These are phyloP conservation scores for Eristalis pertinax DNA, from an alignment of 2,888 invertebrate genomes.

Conservation along the genomic window DNA sequence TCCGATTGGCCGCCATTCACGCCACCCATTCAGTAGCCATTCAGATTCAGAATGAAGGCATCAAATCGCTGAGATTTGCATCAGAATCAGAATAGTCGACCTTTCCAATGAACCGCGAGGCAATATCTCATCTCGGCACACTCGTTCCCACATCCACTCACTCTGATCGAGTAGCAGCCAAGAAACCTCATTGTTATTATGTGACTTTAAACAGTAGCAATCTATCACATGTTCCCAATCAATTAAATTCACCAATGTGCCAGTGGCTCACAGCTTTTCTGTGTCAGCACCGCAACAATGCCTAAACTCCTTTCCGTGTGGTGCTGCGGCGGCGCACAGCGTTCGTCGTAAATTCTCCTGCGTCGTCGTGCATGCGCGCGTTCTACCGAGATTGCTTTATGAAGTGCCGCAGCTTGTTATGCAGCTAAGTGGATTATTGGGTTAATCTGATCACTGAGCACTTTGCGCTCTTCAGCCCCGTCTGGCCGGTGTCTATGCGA, in stretches of 20 bases:
- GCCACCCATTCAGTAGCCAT: background rate
- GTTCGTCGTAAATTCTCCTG: background rate
- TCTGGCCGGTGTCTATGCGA: conserved; percentile 46
- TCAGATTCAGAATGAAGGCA: background rate
- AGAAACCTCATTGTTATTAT: conserved; percentile 55
- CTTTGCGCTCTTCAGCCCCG: conserved; percentile 14
- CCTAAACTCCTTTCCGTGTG: conserved; percentile 1
- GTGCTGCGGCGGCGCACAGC: background rate
- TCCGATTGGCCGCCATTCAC: background rate
- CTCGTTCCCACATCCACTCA: background rate
- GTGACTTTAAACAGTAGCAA: conserved; percentile 53
- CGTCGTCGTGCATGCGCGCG: conserved; percentile 7
- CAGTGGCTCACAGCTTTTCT: background rate
- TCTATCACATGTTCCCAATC: conserved; percentile 54
- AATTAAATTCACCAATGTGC: conserved; percentile 29
- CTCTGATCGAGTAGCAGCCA: conserved; percentile 21
- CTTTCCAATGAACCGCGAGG: background rate
- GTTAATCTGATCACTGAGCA: conserved; percentile 46
- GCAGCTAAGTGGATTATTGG: conserved; percentile 65
- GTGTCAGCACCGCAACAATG: background rate
- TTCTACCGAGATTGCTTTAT: conserved; percentile 52
- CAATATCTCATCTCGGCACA: background rate
- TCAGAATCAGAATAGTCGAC: background rate
- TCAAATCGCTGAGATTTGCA: background rate
- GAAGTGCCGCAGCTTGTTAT: conserved; percentile 63